These are phyloP conservation scores for Drosophila fulvimacula DNA, from an alignment of 2,888 invertebrate genomes.

Conservation along the genomic window DNA sequence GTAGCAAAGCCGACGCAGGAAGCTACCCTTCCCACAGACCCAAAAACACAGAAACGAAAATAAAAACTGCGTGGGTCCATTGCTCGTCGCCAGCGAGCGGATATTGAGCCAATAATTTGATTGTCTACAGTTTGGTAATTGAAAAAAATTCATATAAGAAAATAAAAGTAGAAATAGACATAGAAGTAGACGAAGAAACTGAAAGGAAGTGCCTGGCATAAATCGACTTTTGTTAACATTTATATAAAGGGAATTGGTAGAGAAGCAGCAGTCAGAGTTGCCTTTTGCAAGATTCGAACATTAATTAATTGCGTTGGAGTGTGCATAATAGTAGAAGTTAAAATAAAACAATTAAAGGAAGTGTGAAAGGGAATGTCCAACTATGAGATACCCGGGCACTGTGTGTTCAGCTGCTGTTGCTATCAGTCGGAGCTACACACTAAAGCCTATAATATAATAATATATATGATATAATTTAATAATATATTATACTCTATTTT, in stretches of 20 bases:
- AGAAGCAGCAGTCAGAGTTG: background rate
- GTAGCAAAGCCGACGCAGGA: conserved; percentile 45
- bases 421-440: too few species aligned
- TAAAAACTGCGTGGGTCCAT: conserved; percentile 32
- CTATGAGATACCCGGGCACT: background rate
- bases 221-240: conserved; percentile 38
- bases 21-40: conserved; percentile 53
- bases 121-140: conserved; percentile 66
- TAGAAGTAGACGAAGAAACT: background rate
- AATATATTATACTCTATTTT: background rate
- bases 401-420: too few species aligned
- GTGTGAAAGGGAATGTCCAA: background rate
- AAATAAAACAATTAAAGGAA: background rate
- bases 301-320: background rate
- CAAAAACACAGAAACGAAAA: background rate
- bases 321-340: background rate
- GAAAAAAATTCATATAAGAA: conserved; percentile 28
- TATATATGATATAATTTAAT: background rate
- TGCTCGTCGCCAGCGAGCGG: conserved; percentile 39
- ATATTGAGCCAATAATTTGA: conserved; percentile 79
- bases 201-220: conserved; percentile 17
- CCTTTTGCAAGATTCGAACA: background rate
- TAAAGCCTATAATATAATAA: too few species aligned
- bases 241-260: background rate
- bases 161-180: background rate